Evolutionary conservation across 2,797 vertebrate genomes (phyloP), one percentile per base, ranked within the genome.

Genomic region (Oreochromis mossambicus): DNA sequence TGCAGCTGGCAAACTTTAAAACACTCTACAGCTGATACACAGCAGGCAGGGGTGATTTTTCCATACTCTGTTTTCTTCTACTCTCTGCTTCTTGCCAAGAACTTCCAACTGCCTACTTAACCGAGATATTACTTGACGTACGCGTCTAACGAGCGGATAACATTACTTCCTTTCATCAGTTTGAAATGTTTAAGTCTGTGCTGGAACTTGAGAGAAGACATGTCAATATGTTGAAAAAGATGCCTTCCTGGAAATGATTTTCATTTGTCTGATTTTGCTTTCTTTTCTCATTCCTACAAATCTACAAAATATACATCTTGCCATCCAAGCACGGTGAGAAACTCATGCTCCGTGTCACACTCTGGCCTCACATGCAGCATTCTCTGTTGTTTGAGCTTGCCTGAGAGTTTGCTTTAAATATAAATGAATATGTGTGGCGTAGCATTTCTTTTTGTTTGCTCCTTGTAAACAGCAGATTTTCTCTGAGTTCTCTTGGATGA

Each of bases 51-150:
- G 29, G 8, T 77, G 79, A 81, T 41, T 58, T 34, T 52, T 54
- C 75, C 51, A 6, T 32, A 11, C 19, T 12, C 29, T 15, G 21
- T 1, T 32, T 70, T 41, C 38, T 46, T 70, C 38, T 46, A 43
- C 66, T 41, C 66, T 70, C 38, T 21, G 26, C 54, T 77, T 58
- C 75, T 80, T 83, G 85, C 87, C 92, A 88, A 73, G 2, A 32
- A 9, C 32, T 81, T 55, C 19, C 82, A 77, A 68, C 90, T 84
- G 85, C 88, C 77, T 87, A 38, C 92, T 92, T 94, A 88, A 92
- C 24, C 13, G 43, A 92, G 91, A 88, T 92, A 92, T 85, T 88
- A 68, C 80, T 83, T 51, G 61, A 86, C 52, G 76, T 86, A 82
- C 10, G 1, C 58, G 79, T 90, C 86, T 36, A 52, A 50, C 2